These are phyloP conservation scores for Yponomeuta sedellus DNA, from an alignment of 2,888 invertebrate species.

Conservation along the genomic window DNA sequence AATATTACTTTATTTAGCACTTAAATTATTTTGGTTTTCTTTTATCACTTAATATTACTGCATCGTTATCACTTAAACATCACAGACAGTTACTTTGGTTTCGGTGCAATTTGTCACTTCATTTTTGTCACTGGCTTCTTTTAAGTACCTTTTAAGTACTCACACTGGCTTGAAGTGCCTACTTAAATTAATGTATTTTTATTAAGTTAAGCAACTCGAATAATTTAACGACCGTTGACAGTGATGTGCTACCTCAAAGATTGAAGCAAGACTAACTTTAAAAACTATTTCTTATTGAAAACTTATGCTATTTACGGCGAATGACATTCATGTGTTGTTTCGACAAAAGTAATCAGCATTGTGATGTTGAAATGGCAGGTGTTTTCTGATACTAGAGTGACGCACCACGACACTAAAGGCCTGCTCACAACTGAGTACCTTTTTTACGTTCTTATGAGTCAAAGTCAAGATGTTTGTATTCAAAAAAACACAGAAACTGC, in stretches of 20 bases:
- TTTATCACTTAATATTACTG: slow-evolving; percentile 1
- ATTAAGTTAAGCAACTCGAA: not conserved
- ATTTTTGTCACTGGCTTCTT: not conserved
- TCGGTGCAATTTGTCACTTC: not conserved
- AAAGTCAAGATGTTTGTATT: no score
- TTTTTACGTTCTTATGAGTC: not conserved
- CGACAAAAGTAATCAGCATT: not conserved
- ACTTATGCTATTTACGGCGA: not conserved
- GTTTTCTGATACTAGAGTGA: not conserved
- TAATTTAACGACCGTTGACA: not conserved
- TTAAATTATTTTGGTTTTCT: slow-evolving; percentile 12
- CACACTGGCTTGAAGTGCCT: no score
- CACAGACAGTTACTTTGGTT: not conserved
- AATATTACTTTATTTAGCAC: slow-evolving; percentile 26
- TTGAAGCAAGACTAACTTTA: no score
- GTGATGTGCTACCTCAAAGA: not conserved
- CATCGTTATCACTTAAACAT: slow-evolving; percentile 2
- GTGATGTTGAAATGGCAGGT: not conserved
- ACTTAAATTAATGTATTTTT: no score
- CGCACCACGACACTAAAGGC: not conserved
- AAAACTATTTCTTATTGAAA: no score
- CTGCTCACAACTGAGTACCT: not conserved
- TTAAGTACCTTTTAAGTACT: not conserved
- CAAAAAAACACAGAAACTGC: no score
- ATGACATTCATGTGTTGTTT: not conserved